Evolutionary conservation across 2,113 vertebrate species (phyloP).

Genomic region (Glareola pratincola): DNA sequence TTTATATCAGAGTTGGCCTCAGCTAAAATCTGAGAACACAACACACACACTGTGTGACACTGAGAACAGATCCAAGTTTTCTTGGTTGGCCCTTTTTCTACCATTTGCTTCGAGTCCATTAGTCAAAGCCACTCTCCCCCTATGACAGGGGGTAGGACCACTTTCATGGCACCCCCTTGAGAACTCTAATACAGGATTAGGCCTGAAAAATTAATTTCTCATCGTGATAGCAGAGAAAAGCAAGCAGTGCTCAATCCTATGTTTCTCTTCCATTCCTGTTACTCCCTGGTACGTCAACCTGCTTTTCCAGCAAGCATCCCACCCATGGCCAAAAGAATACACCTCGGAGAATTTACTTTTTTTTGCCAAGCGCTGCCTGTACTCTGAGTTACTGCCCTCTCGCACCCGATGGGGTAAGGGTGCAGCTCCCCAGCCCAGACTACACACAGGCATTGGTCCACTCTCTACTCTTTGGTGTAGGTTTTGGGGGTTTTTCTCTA

Average conservation of each 20-base stretch:
- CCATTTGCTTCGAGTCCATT: not conserved
- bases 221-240: accelerated
- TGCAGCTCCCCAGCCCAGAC: not conserved
- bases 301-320: not conserved
- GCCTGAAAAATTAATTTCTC: not conserved
- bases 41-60: slow-evolving; percentile 34
- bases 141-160: not conserved
- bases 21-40: slow-evolving; percentile 46
- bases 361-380: not conserved
- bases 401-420: accelerated
- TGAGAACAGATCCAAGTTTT: slow-evolving; percentile 24
- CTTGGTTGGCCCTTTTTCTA: not conserved
- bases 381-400: not conserved
- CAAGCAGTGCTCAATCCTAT: accelerated
- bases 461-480: no score
- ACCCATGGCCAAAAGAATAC: not conserved
- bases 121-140: not conserved
- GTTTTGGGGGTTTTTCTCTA: not conserved
- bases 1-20: slow-evolving; percentile 30
- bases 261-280: not conserved
- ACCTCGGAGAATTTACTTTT: not conserved
- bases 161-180: not conserved
- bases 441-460: not conserved
- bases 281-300: not conserved
- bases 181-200: not conserved